A percentile compares a stretch with the other conserved stretches of the same genome.
Conservation (phyloP, 1,140 invertebrate species). For the Papilio glaucus region DNA sequence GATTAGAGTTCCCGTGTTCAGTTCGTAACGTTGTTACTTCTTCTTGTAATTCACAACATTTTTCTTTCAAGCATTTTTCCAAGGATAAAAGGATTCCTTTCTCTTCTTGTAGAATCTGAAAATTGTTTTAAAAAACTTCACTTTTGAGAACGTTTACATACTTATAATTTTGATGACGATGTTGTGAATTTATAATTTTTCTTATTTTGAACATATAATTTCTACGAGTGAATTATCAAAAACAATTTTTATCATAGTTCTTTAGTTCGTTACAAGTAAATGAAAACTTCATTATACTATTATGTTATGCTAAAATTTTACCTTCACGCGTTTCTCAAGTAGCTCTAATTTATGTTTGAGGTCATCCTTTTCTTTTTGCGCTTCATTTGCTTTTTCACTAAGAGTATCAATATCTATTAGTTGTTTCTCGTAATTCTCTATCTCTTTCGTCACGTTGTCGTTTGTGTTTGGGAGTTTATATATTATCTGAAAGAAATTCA, state of each 20-base stretch:
- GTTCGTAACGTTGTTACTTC: constrained; percentile 80
- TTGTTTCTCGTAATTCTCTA: constrained; percentile 88
- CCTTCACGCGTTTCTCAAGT: constrained; percentile 89
- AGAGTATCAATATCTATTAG: constrained; percentile 89
- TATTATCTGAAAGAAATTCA: constrained; percentile 57
- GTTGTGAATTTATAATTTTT: too few species aligned
- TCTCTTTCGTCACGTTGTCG: constrained; percentile 86
- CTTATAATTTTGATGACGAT: too few species aligned
- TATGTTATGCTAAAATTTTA: too few species aligned
- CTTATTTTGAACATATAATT: too few species aligned
- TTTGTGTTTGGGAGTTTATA: constrained; percentile 68
- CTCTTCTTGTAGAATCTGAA: constrained; percentile 90
- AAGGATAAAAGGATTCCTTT: constrained; percentile 89
- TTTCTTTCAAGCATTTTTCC: constrained; percentile 90
- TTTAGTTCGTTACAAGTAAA: too few species aligned
- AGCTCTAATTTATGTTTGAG: constrained; percentile 86
- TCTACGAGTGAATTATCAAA: too few species aligned
- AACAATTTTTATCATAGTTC: too few species aligned
- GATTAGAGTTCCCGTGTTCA: constrained; percentile 75
- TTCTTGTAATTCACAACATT: constrained; percentile 88
- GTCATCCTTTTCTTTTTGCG: constrained; percentile 84
- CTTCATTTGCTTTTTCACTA: constrained; percentile 83
- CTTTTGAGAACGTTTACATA: neutral
- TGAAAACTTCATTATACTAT: too few species aligned
- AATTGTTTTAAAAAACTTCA: constrained; percentile 30